Evolutionary conservation across 1,140 invertebrate genomes (phyloP), one percentile per base, ranked within the genome.

Genomic region (Paracyclopina nana): DNA sequence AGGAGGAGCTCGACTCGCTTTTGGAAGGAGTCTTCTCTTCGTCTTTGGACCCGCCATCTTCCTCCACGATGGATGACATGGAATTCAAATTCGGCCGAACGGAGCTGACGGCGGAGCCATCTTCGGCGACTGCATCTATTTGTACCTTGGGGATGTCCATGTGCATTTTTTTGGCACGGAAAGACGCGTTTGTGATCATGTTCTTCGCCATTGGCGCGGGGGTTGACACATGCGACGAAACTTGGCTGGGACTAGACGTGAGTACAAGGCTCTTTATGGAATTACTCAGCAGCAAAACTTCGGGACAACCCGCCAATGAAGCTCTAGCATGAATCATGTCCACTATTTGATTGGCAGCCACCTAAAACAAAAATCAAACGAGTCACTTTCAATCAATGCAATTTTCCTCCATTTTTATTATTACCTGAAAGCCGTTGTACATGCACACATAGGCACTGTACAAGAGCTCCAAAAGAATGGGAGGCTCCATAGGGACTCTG

Each of bases 161-260:
- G 25, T 25, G 29, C 48, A 50, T 42, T 25, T 50, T 50, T 25
- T 50, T 50, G 30, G 48, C 28, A 2, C 48, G 48, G n/a, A 50
- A 50, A 24, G 30, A 42, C 2, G 48, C 48, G 29, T 50, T 50
- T 12, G 48, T 50, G 31, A 50, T 50, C 30, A 50, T 38, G 26
- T 50, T 50, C 16, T 50, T 50, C 12, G 48, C 29, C 5, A 50
- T 38, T 24, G 40, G 48, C 40, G 29, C 40, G 12, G 28, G 28
- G 16, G 48, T 50, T 9, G 48, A 29, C 11, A 25, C 40, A 20
- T 16, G 16, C 16, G 27, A 22, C 14, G 20, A 16, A 12, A 48
- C 25, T 16, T 14, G 16, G 12, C 14, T 20, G 6, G 25, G 20
- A 27, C 45, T 28, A n/a, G 20, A 27, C 12, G 20, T 48, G 8